phyloP scores from a whole-genome alignment of 2,888 invertebrate species.

The Hypolimnas misippus region DNA sequence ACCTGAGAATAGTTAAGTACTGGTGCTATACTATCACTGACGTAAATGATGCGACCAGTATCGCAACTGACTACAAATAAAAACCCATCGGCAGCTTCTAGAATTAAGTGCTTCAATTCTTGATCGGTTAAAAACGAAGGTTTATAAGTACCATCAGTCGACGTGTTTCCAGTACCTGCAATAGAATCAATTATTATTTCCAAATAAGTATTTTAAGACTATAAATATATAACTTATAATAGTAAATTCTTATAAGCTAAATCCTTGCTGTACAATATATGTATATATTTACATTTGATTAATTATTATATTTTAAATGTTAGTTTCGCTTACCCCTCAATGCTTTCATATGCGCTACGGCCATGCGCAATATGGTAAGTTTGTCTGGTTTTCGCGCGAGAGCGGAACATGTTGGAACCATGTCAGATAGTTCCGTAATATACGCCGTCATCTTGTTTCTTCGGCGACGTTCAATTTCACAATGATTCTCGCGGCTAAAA shows the following conservation, averaged over 20 bases:
- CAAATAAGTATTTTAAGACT: too few species aligned
- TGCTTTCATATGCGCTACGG: constrained; percentile 99
- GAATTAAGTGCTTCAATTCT: constrained; percentile 98
- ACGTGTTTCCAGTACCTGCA: constrained; percentile 96
- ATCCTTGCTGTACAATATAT: too few species aligned
- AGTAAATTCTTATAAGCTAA: too few species aligned
- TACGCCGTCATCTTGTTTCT: constrained; percentile 99
- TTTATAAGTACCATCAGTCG: constrained; percentile 97
- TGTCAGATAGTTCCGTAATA: constrained; percentile 99
- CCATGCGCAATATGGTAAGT: constrained; percentile 99
- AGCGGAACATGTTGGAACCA: constrained; percentile 99
- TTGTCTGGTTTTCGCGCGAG: constrained; percentile 99
- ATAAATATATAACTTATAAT: too few species aligned
- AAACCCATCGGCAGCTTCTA: constrained; percentile 99
- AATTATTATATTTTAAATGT: background rate
- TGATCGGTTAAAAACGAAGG: constrained; percentile 99
- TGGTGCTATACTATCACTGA: constrained; percentile 98
- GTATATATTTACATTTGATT: too few species aligned
- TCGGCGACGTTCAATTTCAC: constrained; percentile 98
- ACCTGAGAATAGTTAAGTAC: constrained; percentile 98
- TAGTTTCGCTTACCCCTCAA: constrained; percentile 89
- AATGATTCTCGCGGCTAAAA: constrained; percentile 96
- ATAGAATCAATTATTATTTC: background rate
- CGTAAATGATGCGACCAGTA: constrained; percentile 98
- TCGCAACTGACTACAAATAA: constrained; percentile 97